Evolutionary conservation across 2,797 vertebrate genomes (phyloP).

Genomic region (Champsocephalus gunnari): DNA sequence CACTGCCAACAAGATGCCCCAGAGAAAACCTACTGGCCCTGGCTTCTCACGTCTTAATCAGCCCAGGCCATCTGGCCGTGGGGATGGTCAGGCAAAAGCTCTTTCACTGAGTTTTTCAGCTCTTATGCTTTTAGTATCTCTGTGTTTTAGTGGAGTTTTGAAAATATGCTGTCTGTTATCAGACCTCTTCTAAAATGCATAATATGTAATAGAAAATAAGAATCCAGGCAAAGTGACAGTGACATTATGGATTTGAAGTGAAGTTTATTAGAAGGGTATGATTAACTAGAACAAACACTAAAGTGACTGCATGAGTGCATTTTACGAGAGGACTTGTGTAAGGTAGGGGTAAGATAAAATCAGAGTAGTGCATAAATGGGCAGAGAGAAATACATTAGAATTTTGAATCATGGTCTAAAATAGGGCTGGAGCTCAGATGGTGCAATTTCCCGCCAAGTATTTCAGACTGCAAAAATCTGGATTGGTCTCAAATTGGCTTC

Average conservation of each 20-base stretch:
- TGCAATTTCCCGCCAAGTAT: neutral
- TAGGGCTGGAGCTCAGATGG: neutral
- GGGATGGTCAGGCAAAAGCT: constrained; percentile 47
- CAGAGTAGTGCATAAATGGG: neutral
- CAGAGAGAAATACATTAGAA: neutral
- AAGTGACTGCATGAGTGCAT: neutral
- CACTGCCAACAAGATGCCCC: constrained; percentile 64
- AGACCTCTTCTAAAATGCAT: neutral
- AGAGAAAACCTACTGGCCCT: constrained; percentile 55
- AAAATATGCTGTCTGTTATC: neutral
- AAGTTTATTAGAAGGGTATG: neutral
- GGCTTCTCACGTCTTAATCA: constrained; percentile 51
- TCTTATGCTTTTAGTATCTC: constrained; percentile 7
- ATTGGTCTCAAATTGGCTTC: constrained; percentile 3
- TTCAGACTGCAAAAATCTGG: neutral
- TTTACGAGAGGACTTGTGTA: neutral
- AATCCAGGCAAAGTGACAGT: neutral
- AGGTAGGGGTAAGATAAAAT: neutral
- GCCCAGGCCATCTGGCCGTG: constrained; percentile 64
- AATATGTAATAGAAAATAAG: neutral
- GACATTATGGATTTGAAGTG: neutral
- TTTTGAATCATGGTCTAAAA: neutral
- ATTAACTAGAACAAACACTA: neutral
- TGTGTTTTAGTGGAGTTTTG: constrained; percentile 2
- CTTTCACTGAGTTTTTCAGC: constrained; percentile 15